Conservation (phyloP, 2,113 vertebrate species). For the Hypomesus transpacificus region DNA sequence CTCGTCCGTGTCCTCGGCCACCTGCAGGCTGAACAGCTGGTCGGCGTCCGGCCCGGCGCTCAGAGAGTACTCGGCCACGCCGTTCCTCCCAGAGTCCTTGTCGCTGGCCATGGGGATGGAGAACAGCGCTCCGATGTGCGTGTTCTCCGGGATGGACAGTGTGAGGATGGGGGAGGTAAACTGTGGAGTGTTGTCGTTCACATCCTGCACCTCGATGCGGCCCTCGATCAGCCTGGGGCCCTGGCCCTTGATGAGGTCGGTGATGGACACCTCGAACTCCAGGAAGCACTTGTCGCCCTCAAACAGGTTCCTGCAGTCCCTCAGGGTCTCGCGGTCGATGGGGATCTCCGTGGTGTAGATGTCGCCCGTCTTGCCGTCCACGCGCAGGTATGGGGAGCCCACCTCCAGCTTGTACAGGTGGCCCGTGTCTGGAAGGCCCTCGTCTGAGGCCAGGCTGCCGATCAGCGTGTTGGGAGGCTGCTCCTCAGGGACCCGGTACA, state of each 20-base stretch:
- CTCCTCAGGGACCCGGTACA: conserved; percentile 86
- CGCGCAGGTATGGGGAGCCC: conserved; percentile 86
- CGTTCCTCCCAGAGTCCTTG: conserved; percentile 82
- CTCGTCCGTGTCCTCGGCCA: conserved; percentile 86
- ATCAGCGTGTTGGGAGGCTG: conserved; percentile 92
- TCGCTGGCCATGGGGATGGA: conserved; percentile 88
- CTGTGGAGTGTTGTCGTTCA: conserved; percentile 98
- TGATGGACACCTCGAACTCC: conserved; percentile 97
- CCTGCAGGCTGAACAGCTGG: conserved; percentile 89
- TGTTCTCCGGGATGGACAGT: conserved; percentile 93
- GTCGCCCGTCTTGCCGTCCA: conserved; percentile 93
- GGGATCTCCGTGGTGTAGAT: conserved; percentile 94
- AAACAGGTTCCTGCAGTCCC: conserved; percentile 85
- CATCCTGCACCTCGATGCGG: conserved; percentile 90
- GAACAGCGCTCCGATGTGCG: conserved; percentile 83
- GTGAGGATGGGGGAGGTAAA: conserved; percentile 89
- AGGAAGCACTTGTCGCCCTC: conserved; percentile 85
- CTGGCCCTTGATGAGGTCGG: conserved; percentile 80
- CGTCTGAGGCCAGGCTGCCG: conserved; percentile 88
- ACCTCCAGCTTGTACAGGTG: conserved; percentile 97
- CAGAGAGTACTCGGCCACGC: conserved; percentile 88
- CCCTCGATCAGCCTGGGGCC: conserved; percentile 88
- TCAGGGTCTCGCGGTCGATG: conserved; percentile 88
- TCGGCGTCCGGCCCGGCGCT: conserved; percentile 78
- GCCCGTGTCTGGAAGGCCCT: conserved; percentile 85